Evolutionary conservation across 2,797 vertebrate genomes (phyloP).

Genomic region (Anniella stebbinsi): DNA sequence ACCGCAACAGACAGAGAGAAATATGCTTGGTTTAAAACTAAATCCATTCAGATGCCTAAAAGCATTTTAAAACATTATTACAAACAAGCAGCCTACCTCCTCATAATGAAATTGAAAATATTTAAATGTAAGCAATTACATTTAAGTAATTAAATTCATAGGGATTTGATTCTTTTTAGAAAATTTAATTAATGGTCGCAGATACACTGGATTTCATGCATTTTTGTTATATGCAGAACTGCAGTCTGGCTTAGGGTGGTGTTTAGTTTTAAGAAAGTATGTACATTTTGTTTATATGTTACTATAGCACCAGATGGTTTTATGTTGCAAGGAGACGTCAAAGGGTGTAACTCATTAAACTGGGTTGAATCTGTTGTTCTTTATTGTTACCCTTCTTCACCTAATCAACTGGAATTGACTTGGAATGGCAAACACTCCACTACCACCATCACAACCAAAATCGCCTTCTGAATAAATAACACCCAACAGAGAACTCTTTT

Average conservation of each 20-base stretch:
- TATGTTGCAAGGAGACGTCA: not conserved
- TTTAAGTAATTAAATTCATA: not conserved
- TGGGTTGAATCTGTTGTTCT: not conserved
- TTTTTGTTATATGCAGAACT: slow-evolving; percentile 2
- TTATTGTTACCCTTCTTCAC: not conserved
- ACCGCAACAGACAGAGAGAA: slow-evolving; percentile 16
- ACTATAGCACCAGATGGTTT: slow-evolving; percentile 4
- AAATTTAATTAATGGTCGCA: slow-evolving; percentile 1
- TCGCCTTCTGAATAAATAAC: slow-evolving; percentile 11
- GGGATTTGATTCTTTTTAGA: not conserved
- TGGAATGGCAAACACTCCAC: not conserved
- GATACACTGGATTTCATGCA: not conserved
- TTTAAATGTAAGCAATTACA: not conserved
- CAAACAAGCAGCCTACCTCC: not conserved
- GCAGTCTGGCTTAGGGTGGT: not conserved
- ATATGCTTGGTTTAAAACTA: slow-evolving; percentile 5
- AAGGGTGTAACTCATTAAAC: not conserved
- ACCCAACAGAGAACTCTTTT: not conserved
- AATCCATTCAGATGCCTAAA: not conserved
- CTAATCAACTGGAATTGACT: not conserved
- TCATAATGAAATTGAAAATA: not conserved
- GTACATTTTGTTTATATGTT: slow-evolving; percentile 8
- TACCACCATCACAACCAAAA: not conserved
- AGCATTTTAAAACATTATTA: not conserved
- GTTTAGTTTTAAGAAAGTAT: not conserved